Evolutionary conservation across 2,888 invertebrate species (phyloP).

Genomic region (Salticus scenicus): DNA sequence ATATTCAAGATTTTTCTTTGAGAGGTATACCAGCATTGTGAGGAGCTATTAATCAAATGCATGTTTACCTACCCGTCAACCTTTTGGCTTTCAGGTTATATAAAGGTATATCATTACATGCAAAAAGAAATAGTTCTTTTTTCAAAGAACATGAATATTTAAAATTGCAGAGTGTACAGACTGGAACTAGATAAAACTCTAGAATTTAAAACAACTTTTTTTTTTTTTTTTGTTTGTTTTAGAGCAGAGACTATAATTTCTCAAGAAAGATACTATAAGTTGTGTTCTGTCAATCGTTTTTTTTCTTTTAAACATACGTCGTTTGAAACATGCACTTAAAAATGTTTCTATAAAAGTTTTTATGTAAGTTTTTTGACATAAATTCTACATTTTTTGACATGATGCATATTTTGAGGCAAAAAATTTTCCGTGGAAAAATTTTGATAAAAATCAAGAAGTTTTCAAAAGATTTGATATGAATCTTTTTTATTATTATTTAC

Average conservation of each 20-base stretch:
- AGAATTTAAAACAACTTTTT: neutral
- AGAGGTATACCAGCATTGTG: neutral
- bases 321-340: neutral
- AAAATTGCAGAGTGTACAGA: neutral
- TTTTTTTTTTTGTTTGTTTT: neutral
- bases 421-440: neutral
- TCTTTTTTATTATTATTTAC: too few species aligned
- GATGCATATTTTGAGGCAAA: neutral
- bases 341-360: neutral
- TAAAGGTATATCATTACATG: neutral
- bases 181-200: neutral
- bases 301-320: neutral
- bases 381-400: neutral
- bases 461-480: too few species aligned
- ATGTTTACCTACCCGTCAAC: neutral
- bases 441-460: neutral
- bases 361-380: neutral
- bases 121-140: neutral
- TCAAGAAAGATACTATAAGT: neutral
- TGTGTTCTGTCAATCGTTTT: neutral
- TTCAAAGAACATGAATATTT: neutral
- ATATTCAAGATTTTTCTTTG: neutral
- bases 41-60: neutral
- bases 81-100: neutral
- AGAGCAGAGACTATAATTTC: neutral